A percentile compares a stretch with the other conserved stretches of the same genome.
These are phyloP conservation scores for Rhadina sibilatrix DNA, from an alignment of 2,113 vertebrate species.

Conservation along the genomic window DNA sequence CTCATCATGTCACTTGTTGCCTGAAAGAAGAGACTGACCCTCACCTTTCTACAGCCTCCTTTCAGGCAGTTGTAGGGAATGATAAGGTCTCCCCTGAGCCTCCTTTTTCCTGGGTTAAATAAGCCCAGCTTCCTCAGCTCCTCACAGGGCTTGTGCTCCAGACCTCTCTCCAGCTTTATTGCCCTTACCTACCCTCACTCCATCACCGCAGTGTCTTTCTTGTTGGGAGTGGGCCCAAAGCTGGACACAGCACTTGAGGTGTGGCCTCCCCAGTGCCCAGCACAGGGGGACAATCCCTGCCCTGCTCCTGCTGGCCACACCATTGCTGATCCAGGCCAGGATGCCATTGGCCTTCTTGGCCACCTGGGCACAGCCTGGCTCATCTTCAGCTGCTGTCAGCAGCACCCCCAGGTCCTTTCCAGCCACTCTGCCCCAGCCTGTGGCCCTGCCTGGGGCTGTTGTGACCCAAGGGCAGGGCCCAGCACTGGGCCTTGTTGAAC, in stretches of 20 bases:
- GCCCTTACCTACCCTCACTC: fast-evolving
- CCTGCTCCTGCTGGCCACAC: background rate
- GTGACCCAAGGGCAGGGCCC: background rate
- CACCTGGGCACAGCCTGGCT: background rate
- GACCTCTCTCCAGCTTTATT: fast-evolving
- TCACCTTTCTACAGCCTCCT: background rate
- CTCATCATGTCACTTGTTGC: background rate
- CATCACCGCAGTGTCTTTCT: background rate
- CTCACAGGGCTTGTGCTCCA: background rate
- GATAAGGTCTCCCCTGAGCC: too few relatives aligned
- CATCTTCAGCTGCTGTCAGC: background rate
- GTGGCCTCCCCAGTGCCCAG: background rate
- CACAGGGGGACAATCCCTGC: background rate
- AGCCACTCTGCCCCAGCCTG: background rate
- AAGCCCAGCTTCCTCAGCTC: background rate
- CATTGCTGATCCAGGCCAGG: background rate
- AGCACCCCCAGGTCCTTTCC: background rate
- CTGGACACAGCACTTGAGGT: fast-evolving
- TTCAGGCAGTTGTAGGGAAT: background rate
- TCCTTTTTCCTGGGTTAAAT: background rate
- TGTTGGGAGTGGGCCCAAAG: background rate
- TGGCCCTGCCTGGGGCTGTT: background rate
- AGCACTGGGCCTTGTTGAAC: background rate
- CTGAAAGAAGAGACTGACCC: background rate
- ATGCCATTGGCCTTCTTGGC: background rate